phyloP scores from a whole-genome alignment of 2,113 vertebrate genomes.

The Seriola dumerili region DNA sequence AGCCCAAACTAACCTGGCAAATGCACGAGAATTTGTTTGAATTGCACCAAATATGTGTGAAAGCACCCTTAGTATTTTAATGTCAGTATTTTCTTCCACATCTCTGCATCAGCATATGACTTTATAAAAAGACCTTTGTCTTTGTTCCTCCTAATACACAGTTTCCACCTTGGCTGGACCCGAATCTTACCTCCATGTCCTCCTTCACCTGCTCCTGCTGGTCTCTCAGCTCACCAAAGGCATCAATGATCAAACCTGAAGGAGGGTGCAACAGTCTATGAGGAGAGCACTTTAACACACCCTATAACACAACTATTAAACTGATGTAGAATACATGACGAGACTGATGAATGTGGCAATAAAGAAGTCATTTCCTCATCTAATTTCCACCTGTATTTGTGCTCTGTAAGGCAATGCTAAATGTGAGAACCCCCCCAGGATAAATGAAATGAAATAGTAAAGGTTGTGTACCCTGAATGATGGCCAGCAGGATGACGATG shows the following conservation, averaged over 20 bases:
- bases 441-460: background rate
- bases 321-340: background rate
- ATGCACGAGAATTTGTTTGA: no score
- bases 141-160: background rate
- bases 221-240: conserved; percentile 98
- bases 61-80: no score
- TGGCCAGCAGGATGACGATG: conserved; percentile 97
- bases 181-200: conserved; percentile 94
- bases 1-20: no score
- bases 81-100: no score
- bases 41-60: no score
- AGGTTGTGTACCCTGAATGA: conserved; percentile 92
- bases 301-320: background rate
- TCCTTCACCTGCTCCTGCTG: conserved; percentile 99
- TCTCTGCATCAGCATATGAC: no score
- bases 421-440: background rate
- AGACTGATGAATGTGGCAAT: background rate
- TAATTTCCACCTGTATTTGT: background rate
- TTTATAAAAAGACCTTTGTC: no score
- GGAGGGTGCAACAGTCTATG: background rate
- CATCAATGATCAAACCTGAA: conserved; percentile 97
- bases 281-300: background rate
- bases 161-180: background rate
- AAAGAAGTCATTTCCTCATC: background rate
- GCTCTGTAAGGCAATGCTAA: background rate